Percentiles rank a stretch among this genome's conserved stretches.
These are phyloP conservation scores for Pollenia griseotomentosa DNA, from an alignment of 2,888 invertebrate genomes.

Conservation along the genomic window DNA sequence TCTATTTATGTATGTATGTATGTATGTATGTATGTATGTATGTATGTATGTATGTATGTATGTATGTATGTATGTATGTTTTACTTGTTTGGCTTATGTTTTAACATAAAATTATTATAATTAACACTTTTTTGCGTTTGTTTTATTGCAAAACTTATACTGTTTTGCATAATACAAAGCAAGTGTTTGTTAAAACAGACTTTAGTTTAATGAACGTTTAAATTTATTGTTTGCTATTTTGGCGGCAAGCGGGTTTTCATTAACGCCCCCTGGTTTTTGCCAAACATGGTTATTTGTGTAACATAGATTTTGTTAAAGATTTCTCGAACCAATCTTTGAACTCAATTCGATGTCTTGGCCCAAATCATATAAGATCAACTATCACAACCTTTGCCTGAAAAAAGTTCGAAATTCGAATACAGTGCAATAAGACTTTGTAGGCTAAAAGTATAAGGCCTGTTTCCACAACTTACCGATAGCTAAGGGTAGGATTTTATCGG, in stretches of 20 bases:
- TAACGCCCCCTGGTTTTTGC: too few species aligned
- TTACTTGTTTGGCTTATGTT: constrained; percentile 6
- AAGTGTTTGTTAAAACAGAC: neutral
- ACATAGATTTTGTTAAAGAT: too few species aligned
- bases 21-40: neutral
- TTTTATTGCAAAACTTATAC: constrained; percentile 22
- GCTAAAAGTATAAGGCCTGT: too few species aligned
- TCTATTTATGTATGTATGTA: neutral
- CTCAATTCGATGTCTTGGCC: too few species aligned
- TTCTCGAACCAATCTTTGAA: too few species aligned
- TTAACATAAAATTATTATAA: constrained; percentile 12
- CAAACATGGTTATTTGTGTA: too few species aligned
- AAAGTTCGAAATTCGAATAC: too few species aligned
- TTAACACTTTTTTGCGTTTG: constrained; percentile 40
- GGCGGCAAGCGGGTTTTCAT: neutral
- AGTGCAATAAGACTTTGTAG: too few species aligned
- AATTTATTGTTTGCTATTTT: neutral
- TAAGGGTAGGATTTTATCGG: too few species aligned
- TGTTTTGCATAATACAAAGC: neutral
- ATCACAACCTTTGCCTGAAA: too few species aligned
- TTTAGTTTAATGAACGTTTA: neutral
- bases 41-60: neutral
- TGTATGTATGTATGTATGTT: neutral
- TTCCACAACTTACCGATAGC: too few species aligned
- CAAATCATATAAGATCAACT: too few species aligned